Percentiles rank a stretch among this genome's conserved stretches.
Conservation (phyloP, 2,797 vertebrate species). For the Peromyscus nudipes region DNA sequence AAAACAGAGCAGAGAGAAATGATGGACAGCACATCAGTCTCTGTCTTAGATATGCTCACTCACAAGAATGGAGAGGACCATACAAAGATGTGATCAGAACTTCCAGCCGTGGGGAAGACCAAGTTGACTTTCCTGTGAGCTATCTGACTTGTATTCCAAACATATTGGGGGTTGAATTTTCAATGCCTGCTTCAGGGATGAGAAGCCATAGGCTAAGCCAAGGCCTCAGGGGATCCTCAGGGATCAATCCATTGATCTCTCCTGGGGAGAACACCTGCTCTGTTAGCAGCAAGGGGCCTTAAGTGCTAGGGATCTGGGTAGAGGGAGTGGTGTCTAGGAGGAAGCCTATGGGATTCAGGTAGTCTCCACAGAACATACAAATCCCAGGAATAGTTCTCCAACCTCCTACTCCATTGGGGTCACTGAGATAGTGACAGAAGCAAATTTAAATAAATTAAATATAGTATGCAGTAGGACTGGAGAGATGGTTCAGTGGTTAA, state of each 20-base stretch:
- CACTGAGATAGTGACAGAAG: neutral
- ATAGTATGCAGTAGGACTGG: neutral
- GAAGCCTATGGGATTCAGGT: neutral
- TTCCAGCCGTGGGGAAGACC: neutral
- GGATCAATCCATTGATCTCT: neutral
- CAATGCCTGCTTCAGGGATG: neutral
- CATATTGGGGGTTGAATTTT: neutral
- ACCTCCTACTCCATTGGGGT: neutral
- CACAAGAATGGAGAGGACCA: neutral
- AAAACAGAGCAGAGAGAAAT: neutral
- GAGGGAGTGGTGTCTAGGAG: neutral
- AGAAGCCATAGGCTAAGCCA: neutral
- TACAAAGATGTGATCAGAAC: neutral
- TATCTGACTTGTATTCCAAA: neutral
- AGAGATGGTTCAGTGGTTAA: neutral
- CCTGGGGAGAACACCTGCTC: neutral
- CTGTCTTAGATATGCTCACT: neutral
- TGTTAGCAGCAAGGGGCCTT: neutral
- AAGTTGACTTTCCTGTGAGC: neutral
- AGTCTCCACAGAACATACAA: neutral
- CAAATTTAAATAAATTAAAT: neutral
- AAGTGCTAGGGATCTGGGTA: neutral
- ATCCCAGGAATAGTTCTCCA: neutral
- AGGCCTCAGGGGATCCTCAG: neutral
- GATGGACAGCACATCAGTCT: no score